Conservation (phyloP, 2,888 invertebrate genomes). For the Ptychoptera albimana region DNA sequence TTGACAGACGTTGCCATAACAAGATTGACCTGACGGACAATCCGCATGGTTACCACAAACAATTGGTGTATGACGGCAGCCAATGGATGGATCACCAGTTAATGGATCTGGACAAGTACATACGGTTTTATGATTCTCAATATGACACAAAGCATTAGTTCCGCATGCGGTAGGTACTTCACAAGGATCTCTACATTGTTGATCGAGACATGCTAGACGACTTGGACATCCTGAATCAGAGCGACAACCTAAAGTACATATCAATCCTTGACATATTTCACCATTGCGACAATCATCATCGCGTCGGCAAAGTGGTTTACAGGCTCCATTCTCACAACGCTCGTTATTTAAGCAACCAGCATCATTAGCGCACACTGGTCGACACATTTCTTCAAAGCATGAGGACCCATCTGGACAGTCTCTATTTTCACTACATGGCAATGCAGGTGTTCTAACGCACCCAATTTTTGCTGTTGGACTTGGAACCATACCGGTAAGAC, state of each 20-base stretch:
- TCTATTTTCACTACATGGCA: slow-evolving; percentile 57
- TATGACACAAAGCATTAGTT: slow-evolving; percentile 59
- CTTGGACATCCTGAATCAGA: slow-evolving; percentile 60
- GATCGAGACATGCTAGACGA: slow-evolving; percentile 56
- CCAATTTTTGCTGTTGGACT: slow-evolving; percentile 80
- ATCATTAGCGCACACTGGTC: slow-evolving; percentile 61
- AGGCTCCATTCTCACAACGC: slow-evolving; percentile 47
- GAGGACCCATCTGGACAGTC: slow-evolving; percentile 56
- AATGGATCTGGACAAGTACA: slow-evolving; percentile 59
- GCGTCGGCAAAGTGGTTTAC: slow-evolving; percentile 66
- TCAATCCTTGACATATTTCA: slow-evolving; percentile 69
- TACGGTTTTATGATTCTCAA: slow-evolving; percentile 52
- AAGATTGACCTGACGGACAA: slow-evolving; percentile 54
- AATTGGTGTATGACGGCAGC: slow-evolving; percentile 51
- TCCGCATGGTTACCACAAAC: slow-evolving; percentile 48
- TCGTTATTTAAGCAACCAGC: slow-evolving; percentile 69
- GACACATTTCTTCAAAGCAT: slow-evolving; percentile 58
- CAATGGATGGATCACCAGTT: slow-evolving; percentile 55
- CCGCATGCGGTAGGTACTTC: slow-evolving; percentile 64
- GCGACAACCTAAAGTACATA: slow-evolving; percentile 68
- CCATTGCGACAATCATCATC: slow-evolving; percentile 78
- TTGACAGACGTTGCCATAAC: slow-evolving; percentile 64
- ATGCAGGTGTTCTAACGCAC: slow-evolving; percentile 64
- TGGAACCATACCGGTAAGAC: slow-evolving; percentile 62
- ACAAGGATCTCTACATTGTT: slow-evolving; percentile 67